Evolutionary conservation across 2,888 invertebrate genomes (phyloP).

Genomic region (Eilema sororculum): DNA sequence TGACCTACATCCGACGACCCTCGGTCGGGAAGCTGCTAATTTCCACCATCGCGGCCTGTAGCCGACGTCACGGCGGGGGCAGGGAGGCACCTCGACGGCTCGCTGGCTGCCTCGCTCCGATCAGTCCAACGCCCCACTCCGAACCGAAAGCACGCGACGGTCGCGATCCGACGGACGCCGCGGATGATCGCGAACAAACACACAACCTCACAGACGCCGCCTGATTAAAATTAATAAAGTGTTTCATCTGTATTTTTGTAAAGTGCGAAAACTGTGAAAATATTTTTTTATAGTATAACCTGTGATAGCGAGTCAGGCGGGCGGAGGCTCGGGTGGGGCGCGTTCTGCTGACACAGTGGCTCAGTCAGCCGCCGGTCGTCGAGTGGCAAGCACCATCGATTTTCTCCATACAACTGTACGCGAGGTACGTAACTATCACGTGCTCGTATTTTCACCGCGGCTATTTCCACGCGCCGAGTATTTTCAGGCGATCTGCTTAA

Average conservation of each 20-base stretch:
- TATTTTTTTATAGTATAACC: conserved; percentile 68
- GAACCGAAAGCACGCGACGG: conserved; percentile 72
- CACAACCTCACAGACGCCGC: conserved; percentile 68
- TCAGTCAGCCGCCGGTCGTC: conserved; percentile 86
- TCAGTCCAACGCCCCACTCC: conserved; percentile 81
- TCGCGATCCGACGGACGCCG: conserved; percentile 66
- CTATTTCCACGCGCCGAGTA: conserved; percentile 83
- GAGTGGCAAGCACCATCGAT: conserved; percentile 86
- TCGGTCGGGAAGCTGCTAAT: conserved; percentile 87
- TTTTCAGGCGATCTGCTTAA: conserved; percentile 82
- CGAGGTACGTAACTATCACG: conserved; percentile 85
- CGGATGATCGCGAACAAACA: conserved; percentile 69
- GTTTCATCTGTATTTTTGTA: conserved; percentile 67
- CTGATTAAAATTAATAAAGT: conserved; percentile 69
- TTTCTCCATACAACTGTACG: conserved; percentile 80
- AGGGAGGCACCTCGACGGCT: conserved; percentile 70
- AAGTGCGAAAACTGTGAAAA: conserved; percentile 73
- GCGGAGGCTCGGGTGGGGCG: conserved; percentile 83
- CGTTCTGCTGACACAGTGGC: conserved; percentile 87
- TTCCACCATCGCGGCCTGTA: conserved; percentile 80
- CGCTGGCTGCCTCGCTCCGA: conserved; percentile 66
- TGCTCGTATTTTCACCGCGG: conserved; percentile 82
- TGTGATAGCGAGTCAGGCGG: conserved; percentile 79
- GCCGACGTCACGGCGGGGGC: conserved; percentile 78
- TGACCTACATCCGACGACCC: conserved; percentile 86